Evolutionary conservation across 1,140 invertebrate genomes (phyloP).

Genomic region (Drosophila pallidifrons): DNA sequence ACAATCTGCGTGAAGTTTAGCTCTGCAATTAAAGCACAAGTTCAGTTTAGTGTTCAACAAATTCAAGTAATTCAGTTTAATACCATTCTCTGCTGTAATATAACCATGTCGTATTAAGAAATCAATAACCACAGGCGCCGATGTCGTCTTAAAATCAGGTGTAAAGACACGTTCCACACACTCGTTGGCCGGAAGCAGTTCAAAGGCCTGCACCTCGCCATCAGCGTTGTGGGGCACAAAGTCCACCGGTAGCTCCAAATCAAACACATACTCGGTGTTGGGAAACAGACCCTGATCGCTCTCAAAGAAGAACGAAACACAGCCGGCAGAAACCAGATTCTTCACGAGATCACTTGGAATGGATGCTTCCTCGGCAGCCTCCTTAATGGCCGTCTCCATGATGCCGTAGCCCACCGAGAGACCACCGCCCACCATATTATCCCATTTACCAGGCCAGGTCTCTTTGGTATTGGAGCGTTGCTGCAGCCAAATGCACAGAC

Average conservation of each 20-base stretch:
- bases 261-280: constrained; percentile 98
- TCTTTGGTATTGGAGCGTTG: constrained; percentile 95
- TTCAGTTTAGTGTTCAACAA: not conserved
- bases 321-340: constrained; percentile 92
- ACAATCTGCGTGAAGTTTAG: constrained; percentile 93
- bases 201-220: constrained; percentile 96
- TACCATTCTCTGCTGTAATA: constrained; percentile 95
- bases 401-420: constrained; percentile 94
- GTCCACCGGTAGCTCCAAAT: constrained; percentile 94
- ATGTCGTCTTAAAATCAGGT: constrained; percentile 96
- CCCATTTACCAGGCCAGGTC: constrained; percentile 97
- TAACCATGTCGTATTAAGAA: constrained; percentile 96
- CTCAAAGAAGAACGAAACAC: constrained; percentile 96
- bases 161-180: constrained; percentile 92
- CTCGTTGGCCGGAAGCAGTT: constrained; percentile 92
- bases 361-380: constrained; percentile 97
- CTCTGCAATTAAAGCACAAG: constrained; percentile 86
- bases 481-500: constrained; percentile 96
- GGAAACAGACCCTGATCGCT: constrained; percentile 96
- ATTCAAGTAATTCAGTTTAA: constrained; percentile 39
- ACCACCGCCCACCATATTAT: constrained; percentile 97
- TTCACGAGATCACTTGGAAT: constrained; percentile 90
- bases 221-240: constrained; percentile 96
- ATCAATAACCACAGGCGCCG: constrained; percentile 94
- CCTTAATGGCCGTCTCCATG: constrained; percentile 95